Evolutionary conservation across 1,140 invertebrate genomes (phyloP).

Genomic region (Drosophila arawakana): DNA sequence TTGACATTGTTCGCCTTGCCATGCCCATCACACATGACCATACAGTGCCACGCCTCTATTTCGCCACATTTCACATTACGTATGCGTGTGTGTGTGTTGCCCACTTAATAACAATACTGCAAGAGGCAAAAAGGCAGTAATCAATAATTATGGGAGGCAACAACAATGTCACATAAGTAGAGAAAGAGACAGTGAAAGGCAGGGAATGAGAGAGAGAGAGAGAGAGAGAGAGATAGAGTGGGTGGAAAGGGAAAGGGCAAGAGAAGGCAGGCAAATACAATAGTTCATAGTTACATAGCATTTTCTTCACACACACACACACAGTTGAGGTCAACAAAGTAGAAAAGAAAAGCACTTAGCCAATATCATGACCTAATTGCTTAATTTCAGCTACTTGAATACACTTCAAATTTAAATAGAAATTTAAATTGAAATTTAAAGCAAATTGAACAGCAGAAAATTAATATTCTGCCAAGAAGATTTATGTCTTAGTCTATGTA

Average conservation of each 20-base stretch:
- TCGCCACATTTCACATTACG: constrained; percentile 1
- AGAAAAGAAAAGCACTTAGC: too few species aligned
- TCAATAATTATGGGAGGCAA: constrained; percentile 50
- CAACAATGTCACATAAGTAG: constrained; percentile 6
- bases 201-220: neutral
- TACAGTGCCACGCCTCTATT: neutral
- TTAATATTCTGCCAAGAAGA: too few species aligned
- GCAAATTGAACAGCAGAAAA: too few species aligned
- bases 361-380: too few species aligned
- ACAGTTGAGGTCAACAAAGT: too few species aligned
- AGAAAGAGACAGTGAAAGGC: neutral
- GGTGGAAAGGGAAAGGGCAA: too few species aligned
- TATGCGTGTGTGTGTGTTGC: constrained; percentile 5
- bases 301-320: constrained; percentile 7
- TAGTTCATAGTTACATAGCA: constrained; percentile 18
- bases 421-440: too few species aligned
- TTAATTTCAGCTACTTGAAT: too few species aligned
- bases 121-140: constrained; percentile 39
- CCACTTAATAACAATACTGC: constrained; percentile 37
- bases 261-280: neutral
- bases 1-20: constrained; percentile 37
- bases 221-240: neutral
- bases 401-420: too few species aligned
- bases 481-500: too few species aligned
- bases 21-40: neutral